phyloP scores from a whole-genome alignment of 2,888 invertebrate genomes.

The Agriopis aurantiaria region DNA sequence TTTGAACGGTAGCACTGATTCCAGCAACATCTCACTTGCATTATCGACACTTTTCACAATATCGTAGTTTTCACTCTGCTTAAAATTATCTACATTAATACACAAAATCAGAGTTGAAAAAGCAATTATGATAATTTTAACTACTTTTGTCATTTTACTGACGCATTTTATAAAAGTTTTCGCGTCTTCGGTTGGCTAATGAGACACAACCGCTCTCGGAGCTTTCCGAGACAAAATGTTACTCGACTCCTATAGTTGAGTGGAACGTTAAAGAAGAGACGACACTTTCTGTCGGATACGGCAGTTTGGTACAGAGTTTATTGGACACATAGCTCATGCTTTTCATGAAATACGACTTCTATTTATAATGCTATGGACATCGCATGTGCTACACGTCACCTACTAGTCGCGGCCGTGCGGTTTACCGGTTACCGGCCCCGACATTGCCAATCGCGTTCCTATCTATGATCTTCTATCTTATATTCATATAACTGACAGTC shows the following conservation, averaged over 20 bases:
- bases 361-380: conserved; percentile 36
- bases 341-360: conserved; percentile 34
- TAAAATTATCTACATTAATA: conserved; percentile 56
- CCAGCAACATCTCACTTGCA: conserved; percentile 47
- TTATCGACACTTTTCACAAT: conserved; percentile 47
- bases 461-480: neutral
- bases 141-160: conserved; percentile 58
- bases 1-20: conserved; percentile 57
- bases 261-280: conserved; percentile 43
- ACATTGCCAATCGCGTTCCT: conserved; percentile 5
- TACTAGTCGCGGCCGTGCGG: conserved; percentile 32
- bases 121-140: conserved; percentile 62
- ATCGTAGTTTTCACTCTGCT: conserved; percentile 47
- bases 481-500: too few species aligned
- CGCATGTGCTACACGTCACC: conserved; percentile 27
- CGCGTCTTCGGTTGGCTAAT: conserved; percentile 47
- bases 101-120: conserved; percentile 62
- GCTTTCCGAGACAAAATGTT: conserved; percentile 71
- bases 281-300: conserved; percentile 54
- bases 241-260: conserved; percentile 40
- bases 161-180: conserved; percentile 45
- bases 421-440: conserved; percentile 3
- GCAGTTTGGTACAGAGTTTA: conserved; percentile 47
- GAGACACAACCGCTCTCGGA: conserved; percentile 69
- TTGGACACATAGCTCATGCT: conserved; percentile 28